Percentiles rank a stretch among this genome's conserved stretches.
phyloP scores from a whole-genome alignment of 2,113 vertebrate species.

The Pollimyrus isidori region DNA sequence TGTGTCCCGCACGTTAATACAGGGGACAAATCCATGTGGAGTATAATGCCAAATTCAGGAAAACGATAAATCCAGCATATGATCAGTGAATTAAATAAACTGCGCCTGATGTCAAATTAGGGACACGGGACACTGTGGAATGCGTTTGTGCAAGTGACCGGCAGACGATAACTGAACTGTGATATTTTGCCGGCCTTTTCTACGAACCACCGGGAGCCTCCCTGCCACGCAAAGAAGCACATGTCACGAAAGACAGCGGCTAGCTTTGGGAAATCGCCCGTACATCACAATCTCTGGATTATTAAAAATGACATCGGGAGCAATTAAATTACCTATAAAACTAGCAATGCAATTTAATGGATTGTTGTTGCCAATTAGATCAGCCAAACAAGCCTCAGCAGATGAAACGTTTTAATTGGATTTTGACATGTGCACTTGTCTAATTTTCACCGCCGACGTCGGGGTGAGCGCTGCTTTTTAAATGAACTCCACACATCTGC shows the following conservation, averaged over 20 bases:
- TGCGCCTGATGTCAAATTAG: conserved; percentile 17
- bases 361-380: conserved; percentile 29
- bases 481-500: background rate
- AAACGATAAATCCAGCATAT: background rate
- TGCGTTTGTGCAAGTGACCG: background rate
- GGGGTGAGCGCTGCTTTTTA: background rate
- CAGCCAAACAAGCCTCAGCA: conserved; percentile 16
- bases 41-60: background rate
- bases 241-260: background rate
- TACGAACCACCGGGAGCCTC: background rate
- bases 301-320: conserved; percentile 20
- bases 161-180: background rate
- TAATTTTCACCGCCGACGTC: background rate
- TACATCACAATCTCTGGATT: background rate
- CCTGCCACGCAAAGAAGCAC: background rate
- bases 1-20: background rate
- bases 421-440: conserved; percentile 9
- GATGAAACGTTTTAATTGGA: conserved; percentile 26
- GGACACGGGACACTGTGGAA: background rate
- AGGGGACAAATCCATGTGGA: background rate
- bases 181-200: background rate
- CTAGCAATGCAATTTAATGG: conserved; percentile 18
- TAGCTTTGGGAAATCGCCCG: background rate
- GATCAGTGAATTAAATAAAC: background rate
- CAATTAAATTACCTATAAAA: conserved; percentile 26